Conservation (phyloP, 2,888 invertebrate genomes). For the Odontomyia ornata region DNA sequence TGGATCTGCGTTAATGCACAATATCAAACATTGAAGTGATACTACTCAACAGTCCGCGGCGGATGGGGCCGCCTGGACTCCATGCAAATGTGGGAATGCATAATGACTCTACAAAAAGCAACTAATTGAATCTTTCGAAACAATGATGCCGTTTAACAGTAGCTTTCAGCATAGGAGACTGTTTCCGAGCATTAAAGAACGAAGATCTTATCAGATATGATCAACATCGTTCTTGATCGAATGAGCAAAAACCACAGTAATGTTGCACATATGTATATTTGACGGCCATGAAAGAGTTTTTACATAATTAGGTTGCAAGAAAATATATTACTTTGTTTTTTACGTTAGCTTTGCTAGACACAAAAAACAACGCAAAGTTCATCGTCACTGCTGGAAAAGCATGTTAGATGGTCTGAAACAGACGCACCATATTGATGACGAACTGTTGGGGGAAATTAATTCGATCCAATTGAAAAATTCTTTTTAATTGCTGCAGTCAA, state of each 20-base stretch:
- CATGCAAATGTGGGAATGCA: constrained; percentile 26
- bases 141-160: background rate
- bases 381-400: background rate
- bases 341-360: background rate
- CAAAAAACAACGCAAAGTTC: background rate
- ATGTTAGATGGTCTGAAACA: background rate
- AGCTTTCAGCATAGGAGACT: background rate
- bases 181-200: background rate
- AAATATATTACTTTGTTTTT: constrained; percentile 1
- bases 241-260: constrained; percentile 28
- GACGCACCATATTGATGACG: constrained; percentile 2
- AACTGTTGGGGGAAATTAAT: constrained; percentile 2
- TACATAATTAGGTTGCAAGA: background rate
- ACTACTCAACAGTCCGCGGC: background rate
- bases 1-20: background rate
- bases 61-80: background rate
- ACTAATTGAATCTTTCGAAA: constrained; percentile 24
- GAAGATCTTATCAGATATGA: background rate
- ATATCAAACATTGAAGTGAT: background rate
- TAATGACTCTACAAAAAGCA: constrained; percentile 14
- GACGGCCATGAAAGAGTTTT: background rate
- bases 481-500: constrained; percentile 21
- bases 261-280: constrained; percentile 23
- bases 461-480: constrained; percentile 37
- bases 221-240: background rate